Evolutionary conservation across 2,797 vertebrate genomes (phyloP).

Genomic region (Holocentrus rufus): DNA sequence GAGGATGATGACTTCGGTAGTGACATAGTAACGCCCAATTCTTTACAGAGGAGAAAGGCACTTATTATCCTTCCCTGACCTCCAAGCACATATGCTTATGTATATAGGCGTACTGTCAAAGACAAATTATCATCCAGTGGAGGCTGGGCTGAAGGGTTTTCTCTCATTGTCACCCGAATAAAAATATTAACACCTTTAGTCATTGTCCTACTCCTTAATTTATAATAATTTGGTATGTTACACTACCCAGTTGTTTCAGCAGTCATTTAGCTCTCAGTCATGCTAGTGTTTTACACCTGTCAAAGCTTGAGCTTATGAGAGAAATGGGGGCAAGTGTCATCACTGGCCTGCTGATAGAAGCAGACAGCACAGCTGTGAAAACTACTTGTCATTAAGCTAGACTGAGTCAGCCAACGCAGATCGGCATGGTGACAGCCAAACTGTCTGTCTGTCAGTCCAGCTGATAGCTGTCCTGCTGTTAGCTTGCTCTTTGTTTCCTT

Average conservation of each 20-base stretch:
- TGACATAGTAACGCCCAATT: conserved; percentile 25
- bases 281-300: conserved; percentile 1
- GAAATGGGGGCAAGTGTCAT: conserved; percentile 8
- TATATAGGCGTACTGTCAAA: conserved; percentile 16
- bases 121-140: background rate
- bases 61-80: conserved; percentile 17
- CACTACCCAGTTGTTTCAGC: background rate
- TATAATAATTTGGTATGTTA: background rate
- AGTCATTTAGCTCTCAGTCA: conserved; percentile 1
- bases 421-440: conserved; percentile 11
- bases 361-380: conserved; percentile 54
- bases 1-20: conserved; percentile 22
- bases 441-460: conserved; percentile 2
- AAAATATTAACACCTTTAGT: background rate
- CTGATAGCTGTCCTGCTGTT: conserved; percentile 8
- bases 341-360: conserved; percentile 16
- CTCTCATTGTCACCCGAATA: background rate
- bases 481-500: background rate
- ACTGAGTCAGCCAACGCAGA: background rate
- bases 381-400: conserved; percentile 16
- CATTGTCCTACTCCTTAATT: background rate
- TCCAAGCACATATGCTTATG: background rate
- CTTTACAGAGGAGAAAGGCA: conserved; percentile 28
- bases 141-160: background rate
- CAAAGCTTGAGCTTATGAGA: conserved; percentile 1